Conservation (phyloP, 2,113 vertebrate genomes). For the Ailuropoda melanoleuca region DNA sequence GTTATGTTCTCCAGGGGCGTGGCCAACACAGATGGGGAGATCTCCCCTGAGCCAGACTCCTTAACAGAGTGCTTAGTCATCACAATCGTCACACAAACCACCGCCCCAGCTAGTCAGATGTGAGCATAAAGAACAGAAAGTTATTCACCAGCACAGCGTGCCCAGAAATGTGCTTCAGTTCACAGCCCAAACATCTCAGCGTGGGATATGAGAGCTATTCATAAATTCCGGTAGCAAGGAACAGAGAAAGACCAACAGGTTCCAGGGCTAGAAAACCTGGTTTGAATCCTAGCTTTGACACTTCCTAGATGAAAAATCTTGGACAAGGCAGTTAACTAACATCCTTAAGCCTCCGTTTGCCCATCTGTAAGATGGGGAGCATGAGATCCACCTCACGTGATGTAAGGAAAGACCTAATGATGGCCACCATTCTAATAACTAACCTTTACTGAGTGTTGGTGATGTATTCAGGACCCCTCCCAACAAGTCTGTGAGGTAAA, state of each 20-base stretch:
- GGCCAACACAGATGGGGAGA: neutral
- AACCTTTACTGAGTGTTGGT: neutral
- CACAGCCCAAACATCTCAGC: neutral
- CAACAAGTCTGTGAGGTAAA: neutral
- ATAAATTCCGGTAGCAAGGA: neutral
- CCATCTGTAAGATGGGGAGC: neutral
- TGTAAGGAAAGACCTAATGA: neutral
- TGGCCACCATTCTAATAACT: neutral
- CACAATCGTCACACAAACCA: neutral
- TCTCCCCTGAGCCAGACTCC: neutral
- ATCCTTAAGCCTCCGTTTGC: neutral
- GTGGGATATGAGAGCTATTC: neutral
- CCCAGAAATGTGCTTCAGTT: neutral
- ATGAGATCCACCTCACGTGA: neutral
- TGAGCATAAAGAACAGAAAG: neutral
- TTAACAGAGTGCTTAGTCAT: accelerated
- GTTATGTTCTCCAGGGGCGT: neutral
- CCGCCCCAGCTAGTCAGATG: neutral
- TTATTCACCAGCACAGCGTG: neutral
- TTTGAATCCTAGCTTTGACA: neutral
- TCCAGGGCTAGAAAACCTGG: neutral
- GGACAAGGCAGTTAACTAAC: neutral
- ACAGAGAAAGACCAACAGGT: neutral
- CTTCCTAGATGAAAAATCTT: neutral
- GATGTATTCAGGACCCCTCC: neutral